Percentiles rank a stretch among this genome's conserved stretches.
These are phyloP conservation scores for Drosophila quasianomalipes DNA, from an alignment of 2,888 invertebrate species.

Conservation along the genomic window DNA sequence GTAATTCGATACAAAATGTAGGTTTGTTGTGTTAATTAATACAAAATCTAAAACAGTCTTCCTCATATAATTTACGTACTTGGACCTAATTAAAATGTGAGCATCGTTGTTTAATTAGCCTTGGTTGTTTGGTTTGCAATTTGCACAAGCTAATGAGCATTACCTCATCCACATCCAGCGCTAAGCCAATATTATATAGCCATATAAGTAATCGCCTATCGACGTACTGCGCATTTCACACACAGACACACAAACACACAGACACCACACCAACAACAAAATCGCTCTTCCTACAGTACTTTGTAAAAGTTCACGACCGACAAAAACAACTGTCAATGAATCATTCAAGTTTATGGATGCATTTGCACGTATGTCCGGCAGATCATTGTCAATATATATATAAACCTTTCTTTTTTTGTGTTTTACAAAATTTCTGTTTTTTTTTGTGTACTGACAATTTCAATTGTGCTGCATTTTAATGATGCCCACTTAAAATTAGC, in stretches of 20 bases:
- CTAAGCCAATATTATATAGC: constrained; percentile 40
- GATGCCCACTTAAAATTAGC: constrained; percentile 1
- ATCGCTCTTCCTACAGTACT: constrained; percentile 55
- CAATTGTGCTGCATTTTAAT: constrained; percentile 34
- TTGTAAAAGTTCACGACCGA: constrained; percentile 45
- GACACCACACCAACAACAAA: constrained; percentile 17
- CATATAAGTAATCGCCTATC: constrained; percentile 32
- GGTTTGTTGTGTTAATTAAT: not conserved
- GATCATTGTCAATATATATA: constrained; percentile 42
- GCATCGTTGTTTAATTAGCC: constrained; percentile 39
- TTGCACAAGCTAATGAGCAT: constrained; percentile 57
- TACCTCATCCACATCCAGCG: constrained; percentile 64
- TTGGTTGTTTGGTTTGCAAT: constrained; percentile 15
- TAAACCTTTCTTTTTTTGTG: constrained; percentile 25
- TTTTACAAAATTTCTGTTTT: constrained; percentile 34
- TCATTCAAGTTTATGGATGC: constrained; percentile 57
- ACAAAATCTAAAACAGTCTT: constrained; percentile 7
- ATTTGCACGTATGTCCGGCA: constrained; percentile 64
- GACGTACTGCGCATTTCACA: constrained; percentile 63
- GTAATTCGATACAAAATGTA: not conserved
- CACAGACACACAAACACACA: constrained; percentile 8
- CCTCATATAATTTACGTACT: constrained; percentile 9
- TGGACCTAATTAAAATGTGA: constrained; percentile 18
- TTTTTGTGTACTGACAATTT: constrained; percentile 32
- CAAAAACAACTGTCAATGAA: constrained; percentile 61